Percentiles rank a stretch among this genome's conserved stretches.
These are phyloP conservation scores for Triops longicaudatus DNA, from an alignment of 1,140 invertebrate species.

Conservation along the genomic window DNA sequence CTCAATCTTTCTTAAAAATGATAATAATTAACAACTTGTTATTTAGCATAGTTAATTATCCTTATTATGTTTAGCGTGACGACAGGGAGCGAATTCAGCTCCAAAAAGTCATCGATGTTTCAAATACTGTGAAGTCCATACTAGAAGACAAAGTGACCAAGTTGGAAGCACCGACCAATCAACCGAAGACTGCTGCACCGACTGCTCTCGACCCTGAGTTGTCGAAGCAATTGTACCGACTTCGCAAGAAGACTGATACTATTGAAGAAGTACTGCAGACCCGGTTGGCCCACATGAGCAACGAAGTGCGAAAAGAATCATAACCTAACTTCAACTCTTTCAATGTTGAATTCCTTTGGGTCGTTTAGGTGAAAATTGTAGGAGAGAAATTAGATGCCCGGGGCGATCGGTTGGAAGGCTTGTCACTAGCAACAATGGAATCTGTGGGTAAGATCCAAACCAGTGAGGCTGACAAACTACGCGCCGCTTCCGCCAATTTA, in stretches of 20 bases:
- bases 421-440: constrained; percentile 22
- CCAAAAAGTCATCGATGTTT: constrained; percentile 54
- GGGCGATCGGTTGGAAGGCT: constrained; percentile 24
- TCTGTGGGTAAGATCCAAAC: constrained; percentile 24
- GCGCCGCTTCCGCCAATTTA: constrained; percentile 27
- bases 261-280: constrained; percentile 53
- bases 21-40: too few relatives aligned
- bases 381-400: constrained; percentile 29
- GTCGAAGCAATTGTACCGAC: constrained; percentile 22
- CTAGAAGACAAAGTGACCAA: not conserved
- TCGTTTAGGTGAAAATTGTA: constrained; percentile 28
- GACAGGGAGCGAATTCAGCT: constrained; percentile 56
- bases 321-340: not conserved
- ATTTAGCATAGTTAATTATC: not conserved
- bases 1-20: too few relatives aligned
- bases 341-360: not conserved
- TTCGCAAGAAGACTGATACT: constrained; percentile 43
- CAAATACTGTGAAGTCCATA: not conserved
- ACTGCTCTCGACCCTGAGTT: not conserved
- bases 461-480: constrained; percentile 28
- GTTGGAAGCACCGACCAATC: not conserved
- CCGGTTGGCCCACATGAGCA: constrained; percentile 37
- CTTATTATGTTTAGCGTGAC: constrained; percentile 47
- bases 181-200: not conserved
- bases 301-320: constrained; percentile 19